Evolutionary conservation across 2,797 vertebrate species (phyloP), one percentile per base, ranked within the genome.

Genomic region (Cygnus olor): DNA sequence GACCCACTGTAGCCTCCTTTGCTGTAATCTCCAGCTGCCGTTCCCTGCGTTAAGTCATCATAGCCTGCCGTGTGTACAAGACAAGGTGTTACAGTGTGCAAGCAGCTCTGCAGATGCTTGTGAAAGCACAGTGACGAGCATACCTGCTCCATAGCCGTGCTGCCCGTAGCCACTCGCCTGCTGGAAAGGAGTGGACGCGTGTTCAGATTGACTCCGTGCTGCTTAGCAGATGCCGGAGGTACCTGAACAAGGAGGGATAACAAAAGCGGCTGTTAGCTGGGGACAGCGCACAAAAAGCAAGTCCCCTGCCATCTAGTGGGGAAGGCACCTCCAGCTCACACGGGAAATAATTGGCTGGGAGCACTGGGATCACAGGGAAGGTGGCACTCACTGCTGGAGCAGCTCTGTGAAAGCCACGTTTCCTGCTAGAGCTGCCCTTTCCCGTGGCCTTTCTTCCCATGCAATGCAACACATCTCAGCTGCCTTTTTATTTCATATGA

Each of bases 1-100:
- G 99, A 98, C 94, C 98, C 98, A 96, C 98, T 98, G 97, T 99
- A 99, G 94, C 98, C 98, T 85, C 98, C 98, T 98, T 99, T 99
- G 97, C 98, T 98, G 97, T 99, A 99, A 92, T 99, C 99, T 73
- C 98, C 99, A 80, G 98, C 98, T 32, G 98, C 98, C 6, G 99
- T 98, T 85, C 98, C 99, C 82, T 99, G 99, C 7, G 98, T 98
- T 98, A 99, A 98, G 97, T 99, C 99, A 53, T 99, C 99, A 9
- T 99, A 99, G 96, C 99, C 99, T 99, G 96, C 97, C 2, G 87
- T 12, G 80, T 36, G 87, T 74, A 93, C 66, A 91, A 90, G 87
- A 88, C 36, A 65, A 14, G 16, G 74, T 18, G 60, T 85, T 51
- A 92, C 2, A 11, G 68, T 28, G 76, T 85, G 89, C 85, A 74